phyloP scores from a whole-genome alignment of 2,888 invertebrate species.

The Bruchidius siliquastri region DNA sequence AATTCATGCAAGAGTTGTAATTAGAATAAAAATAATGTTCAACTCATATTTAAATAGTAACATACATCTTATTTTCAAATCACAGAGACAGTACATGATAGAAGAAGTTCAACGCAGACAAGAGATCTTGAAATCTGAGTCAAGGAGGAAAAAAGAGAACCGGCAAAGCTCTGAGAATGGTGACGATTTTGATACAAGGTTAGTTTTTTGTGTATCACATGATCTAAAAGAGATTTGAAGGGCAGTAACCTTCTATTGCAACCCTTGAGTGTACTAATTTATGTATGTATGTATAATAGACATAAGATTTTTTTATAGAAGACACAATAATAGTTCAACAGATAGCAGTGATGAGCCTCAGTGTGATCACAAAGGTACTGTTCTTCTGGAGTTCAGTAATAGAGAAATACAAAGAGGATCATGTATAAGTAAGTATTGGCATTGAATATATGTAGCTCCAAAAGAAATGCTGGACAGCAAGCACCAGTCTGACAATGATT shows the following conservation, averaged over 20 bases:
- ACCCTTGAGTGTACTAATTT: too few species aligned
- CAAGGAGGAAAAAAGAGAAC: constrained; percentile 50
- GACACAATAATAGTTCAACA: constrained; percentile 29
- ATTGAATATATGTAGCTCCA: neutral
- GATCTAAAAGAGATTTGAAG: too few species aligned
- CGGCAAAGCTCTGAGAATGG: constrained; percentile 29
- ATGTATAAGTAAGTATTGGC: constrained; percentile 59
- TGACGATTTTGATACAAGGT: constrained; percentile 24
- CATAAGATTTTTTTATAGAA: neutral
- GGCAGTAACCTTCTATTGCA: too few species aligned
- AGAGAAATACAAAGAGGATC: constrained; percentile 68
- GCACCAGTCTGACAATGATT: too few species aligned
- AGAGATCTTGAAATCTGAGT: constrained; percentile 69
- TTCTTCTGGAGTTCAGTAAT: constrained; percentile 52
- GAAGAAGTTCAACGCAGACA: constrained; percentile 75
- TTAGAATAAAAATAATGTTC: too few species aligned
- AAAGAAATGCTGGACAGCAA: neutral
- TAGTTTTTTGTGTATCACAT: constrained; percentile 38
- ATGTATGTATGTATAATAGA: neutral
- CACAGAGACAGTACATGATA: constrained; percentile 62
- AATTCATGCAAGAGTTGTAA: too few species aligned
- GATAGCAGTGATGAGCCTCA: constrained; percentile 53
- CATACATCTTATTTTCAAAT: neutral
- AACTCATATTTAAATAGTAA: too few species aligned
- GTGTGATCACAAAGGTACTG: constrained; percentile 56